Evolutionary conservation across 1,140 invertebrate species (phyloP), one percentile per base, ranked within the genome.

Genomic region (Bilobella aurantiaca): DNA sequence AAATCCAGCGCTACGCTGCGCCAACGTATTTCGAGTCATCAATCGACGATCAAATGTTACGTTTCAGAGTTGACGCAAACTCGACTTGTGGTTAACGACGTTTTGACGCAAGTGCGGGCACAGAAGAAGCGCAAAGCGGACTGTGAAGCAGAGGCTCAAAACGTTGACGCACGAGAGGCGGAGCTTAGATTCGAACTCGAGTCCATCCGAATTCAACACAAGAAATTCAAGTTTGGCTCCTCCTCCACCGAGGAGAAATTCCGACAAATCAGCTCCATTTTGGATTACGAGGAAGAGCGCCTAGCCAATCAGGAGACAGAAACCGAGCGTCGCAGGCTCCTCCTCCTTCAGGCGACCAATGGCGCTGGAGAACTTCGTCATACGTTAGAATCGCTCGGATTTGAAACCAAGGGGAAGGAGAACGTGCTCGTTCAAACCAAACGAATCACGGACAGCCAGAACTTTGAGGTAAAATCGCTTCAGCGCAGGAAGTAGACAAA

Each of bases 201-300:
- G 49, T 12, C 23, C 21, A 23, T 23, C 25, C 49, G 49, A 5
- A 3, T 5, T 3, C 49, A 23, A 5, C 21, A 53, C 23, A 12
- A 53, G 12, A 23, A 23, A 23, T 53, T 12, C 12, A 53, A 53
- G 25, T 53, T 18, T 23, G 49, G 49, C 14, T 14, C 49, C 5
- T 53, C 12, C 49, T 53, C 49, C 5, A 53, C 49, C 23, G 49
- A 53, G 5, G 49, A 53, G n/a, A 64, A 64, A 37, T 64, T 57
- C 3, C 67, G 61, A 67, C 53, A 69, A 62, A 3, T 69, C 0
- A 34, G 64, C 29, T 32, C 57, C 25, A 60, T 65, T 28, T 34
- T 67, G 21, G 66, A 67, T 23, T 16, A 62, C 1, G 69, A 70
- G 32, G 69, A 70, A 29, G 58, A 62, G 27, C 47, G 62, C 30